Evolutionary conservation across 2,797 vertebrate species (phyloP), one percentile per base, ranked within the genome.

Genomic region (Telmatherina bonti): DNA sequence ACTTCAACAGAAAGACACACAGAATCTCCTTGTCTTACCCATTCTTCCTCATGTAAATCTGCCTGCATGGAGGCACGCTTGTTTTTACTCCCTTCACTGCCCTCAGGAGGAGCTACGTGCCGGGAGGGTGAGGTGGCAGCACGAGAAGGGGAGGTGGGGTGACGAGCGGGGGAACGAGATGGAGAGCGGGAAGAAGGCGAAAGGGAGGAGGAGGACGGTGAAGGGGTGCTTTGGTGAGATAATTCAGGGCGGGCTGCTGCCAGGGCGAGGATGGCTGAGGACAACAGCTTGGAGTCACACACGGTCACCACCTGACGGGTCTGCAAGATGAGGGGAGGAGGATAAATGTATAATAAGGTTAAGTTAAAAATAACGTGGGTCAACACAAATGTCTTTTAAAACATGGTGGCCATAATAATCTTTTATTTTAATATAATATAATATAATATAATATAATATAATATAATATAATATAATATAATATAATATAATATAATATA

Each of bases 261-360:
- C 60, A 99, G 93, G 30, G 96, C 96, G 0, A 98, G 91, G 90
- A 99, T 99, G 88, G 97, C 96, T 63, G 94, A 95, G 70, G 96
- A 96, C 84, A 99, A 91, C 59, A 99, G 91, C 89, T 98, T 99
- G 85, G 96, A 97, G 91, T 99, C 97, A 38, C 98, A 99, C 57
- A 96, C 98, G 0, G 95, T 97, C 84, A 99, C 96, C 83, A 99
- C 85, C 91, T 99, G 98, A 70, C 97, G 94, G 2, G 97, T 97
- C 98, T 99, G 82, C 4, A 56, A 33, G 30, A 76, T 45, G 43
- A 71, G 24, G 66, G 1, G 36, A 26, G 12, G 41, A 51, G 16
- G 31, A 49, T 24, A 16, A 36, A 36, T 36, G 35, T 36, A 13
- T 7, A 10, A 35, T 35, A 5, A 31, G 30, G 7, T 31, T 31